Percentiles rank a stretch among this genome's conserved stretches.
phyloP scores from a whole-genome alignment of 2,113 vertebrate genomes.

The Gymnogyps californianus region DNA sequence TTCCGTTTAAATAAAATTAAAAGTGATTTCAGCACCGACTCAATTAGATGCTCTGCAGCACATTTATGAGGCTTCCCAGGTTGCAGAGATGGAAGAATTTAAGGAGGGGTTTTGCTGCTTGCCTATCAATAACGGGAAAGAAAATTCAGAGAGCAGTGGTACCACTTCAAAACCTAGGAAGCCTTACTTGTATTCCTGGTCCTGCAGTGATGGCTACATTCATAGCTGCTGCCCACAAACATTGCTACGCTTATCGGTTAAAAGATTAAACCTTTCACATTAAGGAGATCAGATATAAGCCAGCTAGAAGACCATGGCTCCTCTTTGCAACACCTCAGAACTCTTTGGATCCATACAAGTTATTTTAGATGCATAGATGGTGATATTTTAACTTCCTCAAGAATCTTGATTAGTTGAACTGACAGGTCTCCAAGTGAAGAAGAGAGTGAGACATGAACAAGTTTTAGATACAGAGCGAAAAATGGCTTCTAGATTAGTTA shows the following conservation, averaged over 20 bases:
- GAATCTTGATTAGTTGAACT: neutral
- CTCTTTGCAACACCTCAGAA: neutral
- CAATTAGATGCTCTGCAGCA: neutral
- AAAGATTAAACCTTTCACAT: neutral
- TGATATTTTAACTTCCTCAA: neutral
- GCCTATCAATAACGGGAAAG: neutral
- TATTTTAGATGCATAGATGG: neutral
- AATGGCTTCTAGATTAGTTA: neutral
- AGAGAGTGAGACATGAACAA: neutral
- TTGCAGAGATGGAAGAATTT: too few species aligned
- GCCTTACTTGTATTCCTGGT: neutral
- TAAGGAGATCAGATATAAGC: neutral
- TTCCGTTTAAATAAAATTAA: neutral
- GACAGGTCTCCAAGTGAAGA: neutral
- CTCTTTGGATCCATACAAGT: neutral
- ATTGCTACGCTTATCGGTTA: fast-evolving
- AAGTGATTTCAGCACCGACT: neutral
- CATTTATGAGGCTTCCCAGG: neutral
- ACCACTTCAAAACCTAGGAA: neutral
- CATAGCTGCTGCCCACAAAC: too few species aligned
- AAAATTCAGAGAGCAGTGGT: neutral
- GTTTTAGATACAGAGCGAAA: neutral
- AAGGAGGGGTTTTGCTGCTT: neutral
- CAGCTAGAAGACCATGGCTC: neutral
- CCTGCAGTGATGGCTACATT: neutral